phyloP scores from a whole-genome alignment of 2,888 invertebrate genomes.

The Cheilosia pagana region DNA sequence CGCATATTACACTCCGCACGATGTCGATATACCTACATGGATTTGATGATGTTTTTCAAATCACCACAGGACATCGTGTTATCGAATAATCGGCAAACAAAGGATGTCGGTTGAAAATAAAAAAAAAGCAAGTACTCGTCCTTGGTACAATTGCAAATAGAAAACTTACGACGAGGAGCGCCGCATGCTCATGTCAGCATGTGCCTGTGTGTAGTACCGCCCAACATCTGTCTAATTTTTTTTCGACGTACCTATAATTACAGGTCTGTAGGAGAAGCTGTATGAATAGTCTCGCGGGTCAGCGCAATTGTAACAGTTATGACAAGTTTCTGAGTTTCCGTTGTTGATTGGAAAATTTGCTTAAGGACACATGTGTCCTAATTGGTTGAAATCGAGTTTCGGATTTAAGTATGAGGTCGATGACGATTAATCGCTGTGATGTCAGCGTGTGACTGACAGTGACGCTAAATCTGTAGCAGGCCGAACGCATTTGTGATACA shows the following conservation, averaged over 20 bases:
- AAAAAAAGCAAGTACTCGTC: constrained; percentile 14
- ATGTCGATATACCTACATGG: background rate
- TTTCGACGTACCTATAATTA: constrained; percentile 74
- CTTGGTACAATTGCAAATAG: constrained; percentile 42
- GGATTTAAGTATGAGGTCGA: constrained; percentile 48
- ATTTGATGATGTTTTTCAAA: constrained; percentile 40
- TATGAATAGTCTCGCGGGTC: constrained; percentile 9
- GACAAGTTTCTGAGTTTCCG: constrained; percentile 55
- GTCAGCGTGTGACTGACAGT: constrained; percentile 27
- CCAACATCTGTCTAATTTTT: constrained; percentile 77
- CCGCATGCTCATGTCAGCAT: constrained; percentile 70
- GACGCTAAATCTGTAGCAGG: background rate
- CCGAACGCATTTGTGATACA: background rate
- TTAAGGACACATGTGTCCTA: constrained; percentile 33
- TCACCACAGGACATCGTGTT: constrained; percentile 70
- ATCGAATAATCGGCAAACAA: constrained; percentile 73
- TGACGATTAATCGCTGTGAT: constrained; percentile 3
- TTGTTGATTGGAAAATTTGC: constrained; percentile 23
- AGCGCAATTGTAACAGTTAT: constrained; percentile 57
- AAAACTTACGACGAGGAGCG: constrained; percentile 6
- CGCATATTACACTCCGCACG: constrained; percentile 21
- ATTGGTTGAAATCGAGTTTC: constrained; percentile 45
- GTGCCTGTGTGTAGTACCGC: constrained; percentile 53
- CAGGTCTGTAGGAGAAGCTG: constrained; percentile 46
- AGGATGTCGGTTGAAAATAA: constrained; percentile 18